phyloP scores from a whole-genome alignment of 2,888 invertebrate species.

The Cyclophora albipunctata region DNA sequence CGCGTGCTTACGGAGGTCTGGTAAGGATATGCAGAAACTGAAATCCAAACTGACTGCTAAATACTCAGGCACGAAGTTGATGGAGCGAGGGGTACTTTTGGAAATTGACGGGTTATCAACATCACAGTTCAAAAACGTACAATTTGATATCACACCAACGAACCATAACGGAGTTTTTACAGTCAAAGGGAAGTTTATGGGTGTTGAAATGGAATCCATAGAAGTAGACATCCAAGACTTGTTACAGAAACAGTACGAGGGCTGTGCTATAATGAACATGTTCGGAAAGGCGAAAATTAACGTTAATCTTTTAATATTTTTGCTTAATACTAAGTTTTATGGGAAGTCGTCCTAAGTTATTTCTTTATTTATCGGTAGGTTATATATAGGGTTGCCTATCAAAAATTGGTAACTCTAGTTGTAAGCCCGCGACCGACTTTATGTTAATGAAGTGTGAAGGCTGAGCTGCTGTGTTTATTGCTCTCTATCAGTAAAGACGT shows the following conservation, averaged over 20 bases:
- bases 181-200: slow-evolving; percentile 84
- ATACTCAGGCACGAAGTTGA: slow-evolving; percentile 80
- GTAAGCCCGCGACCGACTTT: no score
- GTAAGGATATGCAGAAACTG: slow-evolving; percentile 69
- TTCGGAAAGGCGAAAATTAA: slow-evolving; percentile 87
- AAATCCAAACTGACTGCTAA: slow-evolving; percentile 77
- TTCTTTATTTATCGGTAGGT: no score
- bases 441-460: not conserved
- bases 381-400: no score
- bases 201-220: slow-evolving; percentile 83
- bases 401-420: no score
- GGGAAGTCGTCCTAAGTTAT: slow-evolving; percentile 56
- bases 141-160: slow-evolving; percentile 82
- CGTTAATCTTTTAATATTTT: slow-evolving; percentile 82
- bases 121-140: slow-evolving; percentile 83
- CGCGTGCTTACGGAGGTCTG: slow-evolving; percentile 62
- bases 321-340: slow-evolving; percentile 86
- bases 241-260: slow-evolving; percentile 84
- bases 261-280: slow-evolving; percentile 83
- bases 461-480: no score
- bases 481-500: no score
- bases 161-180: slow-evolving; percentile 80
- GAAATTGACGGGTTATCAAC: slow-evolving; percentile 81
- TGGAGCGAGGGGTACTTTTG: slow-evolving; percentile 82
- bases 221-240: slow-evolving; percentile 83